Evolutionary conservation across 2,888 invertebrate species (phyloP).

Genomic region (Hetaerina titia): DNA sequence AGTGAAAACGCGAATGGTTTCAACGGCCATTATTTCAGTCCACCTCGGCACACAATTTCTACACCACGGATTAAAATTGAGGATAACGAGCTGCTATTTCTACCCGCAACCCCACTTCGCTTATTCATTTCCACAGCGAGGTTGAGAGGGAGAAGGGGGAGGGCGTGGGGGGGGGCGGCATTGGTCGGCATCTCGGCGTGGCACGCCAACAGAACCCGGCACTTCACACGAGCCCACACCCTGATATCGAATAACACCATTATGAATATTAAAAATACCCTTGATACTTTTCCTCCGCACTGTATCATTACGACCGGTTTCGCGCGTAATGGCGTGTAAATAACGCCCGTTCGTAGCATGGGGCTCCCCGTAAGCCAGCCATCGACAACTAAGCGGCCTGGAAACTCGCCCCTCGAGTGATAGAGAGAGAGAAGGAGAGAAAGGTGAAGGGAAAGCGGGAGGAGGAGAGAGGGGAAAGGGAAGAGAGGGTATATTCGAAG

Average conservation of each 20-base stretch:
- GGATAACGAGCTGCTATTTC: background rate
- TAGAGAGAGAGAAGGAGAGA: too few relatives aligned
- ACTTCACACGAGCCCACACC: background rate
- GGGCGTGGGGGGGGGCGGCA: background rate
- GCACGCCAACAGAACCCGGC: background rate
- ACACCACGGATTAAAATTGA: background rate
- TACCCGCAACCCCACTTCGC: background rate
- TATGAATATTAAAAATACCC: conserved; percentile 2
- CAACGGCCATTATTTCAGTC: background rate
- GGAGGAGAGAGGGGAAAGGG: background rate
- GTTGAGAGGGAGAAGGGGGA: too few relatives aligned
- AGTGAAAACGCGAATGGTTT: background rate
- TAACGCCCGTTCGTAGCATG: background rate
- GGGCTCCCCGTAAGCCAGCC: background rate
- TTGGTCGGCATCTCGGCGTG: background rate
- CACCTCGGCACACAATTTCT: background rate
- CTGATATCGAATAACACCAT: background rate
- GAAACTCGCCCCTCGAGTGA: too few relatives aligned
- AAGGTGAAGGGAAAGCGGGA: background rate
- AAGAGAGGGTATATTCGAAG: background rate
- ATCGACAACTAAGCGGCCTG: too few relatives aligned
- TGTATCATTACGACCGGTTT: background rate
- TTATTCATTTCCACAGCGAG: background rate
- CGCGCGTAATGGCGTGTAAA: background rate
- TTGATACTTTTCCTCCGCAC: conserved; percentile 7